These are phyloP conservation scores for Papilio gigon DNA, from an alignment of 2,888 invertebrate species.

Conservation along the genomic window DNA sequence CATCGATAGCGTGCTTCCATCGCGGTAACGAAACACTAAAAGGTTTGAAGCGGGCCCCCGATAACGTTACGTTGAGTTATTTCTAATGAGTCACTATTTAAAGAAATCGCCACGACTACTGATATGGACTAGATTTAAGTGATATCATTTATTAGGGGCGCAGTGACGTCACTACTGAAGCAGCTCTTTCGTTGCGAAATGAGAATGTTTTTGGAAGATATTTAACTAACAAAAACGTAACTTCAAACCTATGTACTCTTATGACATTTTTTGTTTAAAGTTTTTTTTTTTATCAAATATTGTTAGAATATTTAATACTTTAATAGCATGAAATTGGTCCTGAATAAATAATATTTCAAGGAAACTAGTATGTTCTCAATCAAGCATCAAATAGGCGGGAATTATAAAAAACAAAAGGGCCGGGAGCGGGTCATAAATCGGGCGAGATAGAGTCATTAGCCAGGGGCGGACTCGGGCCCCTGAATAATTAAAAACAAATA, in stretches of 20 bases:
- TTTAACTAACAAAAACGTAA: no score
- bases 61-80: constrained; percentile 45
- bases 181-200: neutral
- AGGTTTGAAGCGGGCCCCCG: constrained; percentile 44
- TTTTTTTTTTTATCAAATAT: neutral
- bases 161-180: constrained; percentile 28
- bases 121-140: constrained; percentile 33
- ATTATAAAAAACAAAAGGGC: constrained; percentile 71
- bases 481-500: constrained; percentile 83
- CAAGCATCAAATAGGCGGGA: constrained; percentile 59
- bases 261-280: neutral
- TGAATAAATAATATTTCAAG: constrained; percentile 31
- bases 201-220: no score
- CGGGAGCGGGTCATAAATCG: constrained; percentile 71
- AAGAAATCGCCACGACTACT: constrained; percentile 31
- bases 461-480: constrained; percentile 71
- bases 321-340: neutral
- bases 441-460: constrained; percentile 78
- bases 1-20: constrained; percentile 46
- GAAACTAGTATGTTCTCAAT: constrained; percentile 55
- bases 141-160: constrained; percentile 25
- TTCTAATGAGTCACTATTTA: constrained; percentile 45
- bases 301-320: neutral
- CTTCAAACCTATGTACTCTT: neutral
- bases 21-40: constrained; percentile 47